Evolutionary conservation across 2,113 vertebrate species (phyloP).

Genomic region (Pygoscelis antarcticus): DNA sequence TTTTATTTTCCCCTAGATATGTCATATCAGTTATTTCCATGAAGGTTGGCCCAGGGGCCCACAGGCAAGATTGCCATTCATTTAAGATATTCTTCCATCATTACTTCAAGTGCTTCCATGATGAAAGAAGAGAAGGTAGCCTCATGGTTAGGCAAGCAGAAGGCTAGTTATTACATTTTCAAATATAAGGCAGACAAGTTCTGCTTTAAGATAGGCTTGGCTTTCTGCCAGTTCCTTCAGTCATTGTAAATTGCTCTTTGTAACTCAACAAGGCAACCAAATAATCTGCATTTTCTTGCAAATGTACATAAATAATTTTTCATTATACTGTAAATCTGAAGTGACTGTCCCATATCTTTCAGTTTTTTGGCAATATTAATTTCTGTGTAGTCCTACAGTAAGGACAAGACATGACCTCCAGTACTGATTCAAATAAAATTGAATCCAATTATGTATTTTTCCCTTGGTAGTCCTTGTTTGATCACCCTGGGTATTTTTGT

Average conservation of each 20-base stretch:
- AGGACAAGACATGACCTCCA: neutral
- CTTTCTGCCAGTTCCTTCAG: neutral
- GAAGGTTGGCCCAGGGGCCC: neutral
- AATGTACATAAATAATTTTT: neutral
- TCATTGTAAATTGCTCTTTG: neutral
- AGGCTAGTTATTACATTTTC: neutral
- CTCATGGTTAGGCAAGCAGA: neutral
- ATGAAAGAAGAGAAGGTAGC: neutral
- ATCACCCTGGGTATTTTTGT: neutral
- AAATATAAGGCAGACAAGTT: neutral
- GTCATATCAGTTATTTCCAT: neutral
- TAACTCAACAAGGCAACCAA: neutral
- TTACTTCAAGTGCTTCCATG: neutral
- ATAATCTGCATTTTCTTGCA: neutral
- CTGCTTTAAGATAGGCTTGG: neutral
- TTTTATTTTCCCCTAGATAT: neutral
- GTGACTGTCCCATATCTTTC: neutral
- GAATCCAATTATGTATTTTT: neutral
- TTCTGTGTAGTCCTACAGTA: neutral
- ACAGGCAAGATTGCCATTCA: neutral
- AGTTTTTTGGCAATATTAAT: neutral
- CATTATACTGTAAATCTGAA: neutral
- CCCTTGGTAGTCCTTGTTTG: neutral
- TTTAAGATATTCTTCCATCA: neutral
- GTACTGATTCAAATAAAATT: neutral